A percentile compares a stretch with the other conserved stretches of the same genome.
Evolutionary conservation across 2,113 vertebrate genomes (phyloP).

Genomic region (Boulengeromyrus knoepffleri): DNA sequence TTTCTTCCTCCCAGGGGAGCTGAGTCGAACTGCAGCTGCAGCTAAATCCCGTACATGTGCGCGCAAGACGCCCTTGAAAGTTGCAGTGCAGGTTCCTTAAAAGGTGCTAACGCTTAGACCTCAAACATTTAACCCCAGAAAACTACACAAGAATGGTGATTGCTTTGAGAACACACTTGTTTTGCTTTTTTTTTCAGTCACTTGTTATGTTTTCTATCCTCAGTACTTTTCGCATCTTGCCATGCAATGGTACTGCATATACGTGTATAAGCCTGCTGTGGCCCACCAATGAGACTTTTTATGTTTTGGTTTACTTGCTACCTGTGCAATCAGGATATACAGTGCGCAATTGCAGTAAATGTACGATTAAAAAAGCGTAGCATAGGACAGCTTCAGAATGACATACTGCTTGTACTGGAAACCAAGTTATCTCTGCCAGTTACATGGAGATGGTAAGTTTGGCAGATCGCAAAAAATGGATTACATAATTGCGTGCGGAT

Average conservation of each 20-base stretch:
- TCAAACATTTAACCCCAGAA: slow-evolving; percentile 4
- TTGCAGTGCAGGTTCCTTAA: slow-evolving; percentile 6
- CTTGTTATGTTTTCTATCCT: background rate
- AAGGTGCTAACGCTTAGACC: background rate
- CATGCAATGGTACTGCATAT: background rate
- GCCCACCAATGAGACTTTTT: background rate
- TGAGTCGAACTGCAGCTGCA: background rate
- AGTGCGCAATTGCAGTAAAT: background rate
- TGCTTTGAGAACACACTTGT: background rate
- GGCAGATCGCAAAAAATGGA: background rate
- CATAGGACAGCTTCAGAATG: background rate
- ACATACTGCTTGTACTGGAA: background rate
- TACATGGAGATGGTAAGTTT: background rate
- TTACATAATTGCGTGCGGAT: background rate
- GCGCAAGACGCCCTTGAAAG: background rate
- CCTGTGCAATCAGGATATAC: background rate
- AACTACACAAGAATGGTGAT: background rate
- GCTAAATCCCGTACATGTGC: background rate
- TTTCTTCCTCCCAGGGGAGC: background rate
- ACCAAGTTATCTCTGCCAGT: background rate
- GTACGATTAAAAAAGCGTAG: background rate
- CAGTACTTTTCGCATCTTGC: background rate
- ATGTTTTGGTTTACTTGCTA: background rate
- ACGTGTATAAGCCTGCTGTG: background rate
- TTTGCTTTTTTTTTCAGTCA: background rate